These are phyloP conservation scores for Muscicapa comitata DNA, from an alignment of 2,797 vertebrate species.

Conservation along the genomic window DNA sequence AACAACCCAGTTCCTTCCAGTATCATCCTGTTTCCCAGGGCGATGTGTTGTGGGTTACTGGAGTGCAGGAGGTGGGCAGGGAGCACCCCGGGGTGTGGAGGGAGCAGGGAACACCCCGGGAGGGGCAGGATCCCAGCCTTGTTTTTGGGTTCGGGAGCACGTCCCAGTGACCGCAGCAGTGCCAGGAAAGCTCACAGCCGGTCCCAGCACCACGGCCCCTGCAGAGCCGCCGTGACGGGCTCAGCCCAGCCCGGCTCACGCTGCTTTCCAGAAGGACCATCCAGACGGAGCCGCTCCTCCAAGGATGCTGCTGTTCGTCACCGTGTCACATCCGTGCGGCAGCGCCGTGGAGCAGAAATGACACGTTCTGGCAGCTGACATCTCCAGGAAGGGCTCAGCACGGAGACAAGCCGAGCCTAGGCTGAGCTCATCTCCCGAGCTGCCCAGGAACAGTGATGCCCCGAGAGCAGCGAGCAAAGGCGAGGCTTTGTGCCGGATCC, in stretches of 20 bases:
- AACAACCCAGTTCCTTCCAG: neutral
- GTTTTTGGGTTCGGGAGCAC: accelerated
- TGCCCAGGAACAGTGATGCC: neutral
- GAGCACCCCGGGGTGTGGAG: neutral
- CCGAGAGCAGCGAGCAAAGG: neutral
- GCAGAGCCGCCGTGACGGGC: neutral
- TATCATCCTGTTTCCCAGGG: neutral
- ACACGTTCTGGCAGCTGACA: conserved; percentile 64
- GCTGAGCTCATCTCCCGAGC: neutral
- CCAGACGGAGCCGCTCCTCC: neutral
- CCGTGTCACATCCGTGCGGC: neutral
- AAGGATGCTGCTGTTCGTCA: conserved; percentile 6
- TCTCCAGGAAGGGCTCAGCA: conserved; percentile 46
- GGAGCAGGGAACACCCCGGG: neutral
- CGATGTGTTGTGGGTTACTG: accelerated
- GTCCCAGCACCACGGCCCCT: neutral
- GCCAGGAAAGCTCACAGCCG: neutral
- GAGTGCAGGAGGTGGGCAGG: neutral
- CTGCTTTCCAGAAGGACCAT: neutral
- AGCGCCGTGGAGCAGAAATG: conserved; percentile 14
- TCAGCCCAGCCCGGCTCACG: neutral
- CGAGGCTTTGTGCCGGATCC: neutral
- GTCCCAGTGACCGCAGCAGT: neutral
- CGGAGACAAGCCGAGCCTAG: conserved; percentile 27
- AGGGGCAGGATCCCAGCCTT: neutral